Conservation (phyloP, 2,113 vertebrate genomes). For the Ploceus nigricollis region DNA sequence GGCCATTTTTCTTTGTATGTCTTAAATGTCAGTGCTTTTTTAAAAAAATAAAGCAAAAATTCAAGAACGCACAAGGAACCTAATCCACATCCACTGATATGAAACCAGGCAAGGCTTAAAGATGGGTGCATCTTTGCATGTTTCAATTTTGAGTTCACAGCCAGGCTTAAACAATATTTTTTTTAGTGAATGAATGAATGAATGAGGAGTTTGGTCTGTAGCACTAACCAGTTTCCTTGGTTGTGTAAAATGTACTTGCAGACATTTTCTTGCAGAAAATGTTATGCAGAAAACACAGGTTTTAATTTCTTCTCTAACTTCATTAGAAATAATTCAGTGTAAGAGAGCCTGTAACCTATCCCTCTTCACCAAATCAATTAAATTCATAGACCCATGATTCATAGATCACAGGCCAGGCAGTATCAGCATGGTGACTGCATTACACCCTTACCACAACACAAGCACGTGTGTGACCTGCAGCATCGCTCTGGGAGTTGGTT, state of each 20-base stretch:
- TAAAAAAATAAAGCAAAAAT: background rate
- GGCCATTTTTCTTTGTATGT: background rate
- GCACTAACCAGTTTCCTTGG: background rate
- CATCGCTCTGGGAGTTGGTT: background rate
- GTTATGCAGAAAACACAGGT: too few species aligned
- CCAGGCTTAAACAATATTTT: background rate
- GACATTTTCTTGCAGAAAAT: background rate
- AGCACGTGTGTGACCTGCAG: background rate
- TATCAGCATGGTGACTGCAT: background rate
- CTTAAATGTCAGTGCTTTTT: background rate
- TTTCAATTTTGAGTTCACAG: background rate
- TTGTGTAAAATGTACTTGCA: background rate
- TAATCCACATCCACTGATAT: background rate
- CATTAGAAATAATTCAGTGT: background rate
- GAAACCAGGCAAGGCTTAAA: background rate
- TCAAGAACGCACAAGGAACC: background rate
- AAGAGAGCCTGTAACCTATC: background rate
- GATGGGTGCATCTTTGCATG: background rate
- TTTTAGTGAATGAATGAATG: background rate
- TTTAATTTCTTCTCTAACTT: background rate
- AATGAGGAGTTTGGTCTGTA: background rate
- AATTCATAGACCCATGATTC: background rate
- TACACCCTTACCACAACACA: accelerated
- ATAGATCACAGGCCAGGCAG: background rate
- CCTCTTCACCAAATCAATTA: background rate